Evolutionary conservation across 2,888 invertebrate genomes (phyloP), one percentile per base, ranked within the genome.

Genomic region (Schizaphis graminum): DNA sequence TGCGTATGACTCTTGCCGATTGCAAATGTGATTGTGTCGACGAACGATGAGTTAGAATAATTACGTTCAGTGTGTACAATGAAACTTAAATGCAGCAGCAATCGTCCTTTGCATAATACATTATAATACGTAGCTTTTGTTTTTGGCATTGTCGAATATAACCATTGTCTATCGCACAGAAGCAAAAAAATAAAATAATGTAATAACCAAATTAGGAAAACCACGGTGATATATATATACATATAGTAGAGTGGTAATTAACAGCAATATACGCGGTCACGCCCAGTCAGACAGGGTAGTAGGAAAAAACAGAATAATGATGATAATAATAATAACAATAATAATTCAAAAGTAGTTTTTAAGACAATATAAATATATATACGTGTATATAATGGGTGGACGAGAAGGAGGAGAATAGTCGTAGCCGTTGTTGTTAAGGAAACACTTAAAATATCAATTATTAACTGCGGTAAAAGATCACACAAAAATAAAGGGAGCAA

Each of bases 401-500:
- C 3, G 53, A 26, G n/a, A 41, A 24, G 53, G 53, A 92, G 92
- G 57, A 47, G 35, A 87, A 41, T 26, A 49, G 67, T 87, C 47
- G 93, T 77, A 56, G 77, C 13, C n/a, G 91, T 44, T n/a, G 91
- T 90, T 61, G 93, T 77, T 93, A 89, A 84, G 84, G 89, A 89
- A 93, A 93, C 93, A 93, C 93, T 93, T 93, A 93, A 93, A 93
- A 93, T 93, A 93, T 93, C 93, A 93, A 93, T 93, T 93, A 93
- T 93, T 93, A 89, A 89, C 89, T 44, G 77, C 77, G 49, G 91
- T 86, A 86, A 28, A 49, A 49, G 90, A 77, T 24, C 49, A 44
- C 49, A 89, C 16, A 13, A n/a, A 44, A 26, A 41, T 41, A 91
- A 11, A 56, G 84, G 41, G 44, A 57, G 44, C 67, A 28, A 92